Evolutionary conservation across 2,888 invertebrate species (phyloP).

Genomic region (Drosophila subsilvestris): DNA sequence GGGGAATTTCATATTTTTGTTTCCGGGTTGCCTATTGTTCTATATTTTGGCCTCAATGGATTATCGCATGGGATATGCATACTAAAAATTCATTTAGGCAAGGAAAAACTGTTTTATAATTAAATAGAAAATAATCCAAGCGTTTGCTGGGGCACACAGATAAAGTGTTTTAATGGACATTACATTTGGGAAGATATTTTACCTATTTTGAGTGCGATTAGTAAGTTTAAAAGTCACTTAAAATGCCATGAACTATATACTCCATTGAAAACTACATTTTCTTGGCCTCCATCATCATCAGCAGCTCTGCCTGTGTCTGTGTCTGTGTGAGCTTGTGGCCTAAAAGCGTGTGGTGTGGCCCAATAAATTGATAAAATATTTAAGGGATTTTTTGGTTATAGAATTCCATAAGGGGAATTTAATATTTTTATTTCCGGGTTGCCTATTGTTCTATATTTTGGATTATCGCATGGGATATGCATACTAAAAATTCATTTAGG

Average conservation of each 20-base stretch:
- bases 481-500: not conserved
- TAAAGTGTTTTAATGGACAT: too few relatives aligned
- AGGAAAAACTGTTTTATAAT: not conserved
- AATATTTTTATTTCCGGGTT: not conserved
- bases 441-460: not conserved
- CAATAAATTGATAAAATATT: slow-evolving; percentile 34
- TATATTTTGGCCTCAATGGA: too few relatives aligned
- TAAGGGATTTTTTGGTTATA: slow-evolving; percentile 12
- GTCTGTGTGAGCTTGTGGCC: slow-evolving; percentile 16
- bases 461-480: not conserved
- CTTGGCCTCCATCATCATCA: not conserved
- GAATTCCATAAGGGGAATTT: slow-evolving; percentile 2
- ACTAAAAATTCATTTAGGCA: not conserved
- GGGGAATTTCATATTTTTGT: slow-evolving; percentile 1
- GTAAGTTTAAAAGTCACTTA: not conserved
- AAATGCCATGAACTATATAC: not conserved
- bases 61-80: not conserved
- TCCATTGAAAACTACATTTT: not conserved
- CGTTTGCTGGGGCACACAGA: not conserved
- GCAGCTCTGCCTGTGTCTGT: slow-evolving; percentile 2
- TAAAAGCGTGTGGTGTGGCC: not conserved
- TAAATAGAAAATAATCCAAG: not conserved
- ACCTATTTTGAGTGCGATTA: not conserved
- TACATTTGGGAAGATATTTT: not conserved
- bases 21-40: not conserved